Evolutionary conservation across 2,113 vertebrate genomes (phyloP).

Genomic region (Cyanoderma ruficeps): DNA sequence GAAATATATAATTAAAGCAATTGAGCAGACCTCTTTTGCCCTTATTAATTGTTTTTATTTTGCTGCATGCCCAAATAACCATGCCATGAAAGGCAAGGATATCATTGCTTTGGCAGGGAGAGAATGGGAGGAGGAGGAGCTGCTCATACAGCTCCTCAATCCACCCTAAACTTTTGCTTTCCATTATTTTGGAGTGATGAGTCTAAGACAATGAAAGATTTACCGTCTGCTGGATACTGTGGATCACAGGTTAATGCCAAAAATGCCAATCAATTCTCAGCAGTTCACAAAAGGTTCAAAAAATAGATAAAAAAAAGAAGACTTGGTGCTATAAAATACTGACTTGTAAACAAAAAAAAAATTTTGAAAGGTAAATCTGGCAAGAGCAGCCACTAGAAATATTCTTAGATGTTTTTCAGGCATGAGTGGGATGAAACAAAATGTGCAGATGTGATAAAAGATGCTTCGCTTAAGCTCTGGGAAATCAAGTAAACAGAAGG

Average conservation of each 20-base stretch:
- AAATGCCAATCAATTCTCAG: background rate
- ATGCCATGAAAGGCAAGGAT: background rate
- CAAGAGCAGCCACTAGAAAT: background rate
- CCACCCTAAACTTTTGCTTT: background rate
- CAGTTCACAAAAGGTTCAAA: background rate
- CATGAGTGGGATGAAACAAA: background rate
- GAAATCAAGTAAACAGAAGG: background rate
- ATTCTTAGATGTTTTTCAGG: background rate
- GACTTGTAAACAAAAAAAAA: background rate
- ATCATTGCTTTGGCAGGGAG: background rate
- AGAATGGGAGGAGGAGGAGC: background rate
- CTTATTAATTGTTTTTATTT: conserved; percentile 1
- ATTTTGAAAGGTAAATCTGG: background rate
- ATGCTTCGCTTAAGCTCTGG: background rate
- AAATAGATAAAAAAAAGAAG: background rate
- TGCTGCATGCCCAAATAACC: background rate
- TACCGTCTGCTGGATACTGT: background rate
- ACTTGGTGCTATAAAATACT: background rate
- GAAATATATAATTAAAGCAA: background rate
- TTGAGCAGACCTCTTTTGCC: background rate
- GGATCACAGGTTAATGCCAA: background rate
- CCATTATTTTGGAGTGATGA: background rate
- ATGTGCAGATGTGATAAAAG: background rate
- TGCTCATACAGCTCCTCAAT: background rate
- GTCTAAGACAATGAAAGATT: background rate